Conservation (phyloP, 2,113 vertebrate genomes). For the Myrmecophaga tridactyla region DNA sequence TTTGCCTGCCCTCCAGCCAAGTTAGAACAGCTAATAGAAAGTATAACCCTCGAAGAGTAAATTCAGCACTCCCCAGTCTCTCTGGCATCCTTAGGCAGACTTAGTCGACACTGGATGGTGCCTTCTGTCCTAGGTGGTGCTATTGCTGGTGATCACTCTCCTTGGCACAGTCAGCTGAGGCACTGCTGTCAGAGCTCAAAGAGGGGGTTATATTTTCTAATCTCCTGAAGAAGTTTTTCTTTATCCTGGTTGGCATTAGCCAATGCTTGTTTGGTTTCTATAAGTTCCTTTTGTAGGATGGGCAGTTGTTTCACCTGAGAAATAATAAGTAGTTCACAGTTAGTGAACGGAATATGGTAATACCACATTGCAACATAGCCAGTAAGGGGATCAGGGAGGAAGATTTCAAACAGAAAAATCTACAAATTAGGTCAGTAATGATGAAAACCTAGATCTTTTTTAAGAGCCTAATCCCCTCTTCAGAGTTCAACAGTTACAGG, state of each 20-base stretch:
- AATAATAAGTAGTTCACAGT: slow-evolving; percentile 47
- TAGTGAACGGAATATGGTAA: not conserved
- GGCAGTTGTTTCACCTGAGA: slow-evolving; percentile 79
- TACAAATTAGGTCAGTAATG: not conserved
- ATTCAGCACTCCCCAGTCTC: not conserved
- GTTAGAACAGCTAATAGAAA: not conserved
- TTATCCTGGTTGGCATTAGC: slow-evolving; percentile 87
- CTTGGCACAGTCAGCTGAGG: slow-evolving; percentile 60
- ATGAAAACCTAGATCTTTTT: not conserved
- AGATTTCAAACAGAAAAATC: not conserved
- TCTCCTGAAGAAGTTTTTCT: slow-evolving; percentile 91
- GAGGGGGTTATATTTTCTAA: slow-evolving; percentile 92
- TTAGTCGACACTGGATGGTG: not conserved
- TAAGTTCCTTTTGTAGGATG: slow-evolving; percentile 86
- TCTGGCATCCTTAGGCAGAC: not conserved
- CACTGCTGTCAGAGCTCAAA: slow-evolving; percentile 88
- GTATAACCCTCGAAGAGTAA: not conserved
- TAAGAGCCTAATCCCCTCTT: not conserved
- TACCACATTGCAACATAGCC: not conserved
- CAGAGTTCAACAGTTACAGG: not conserved
- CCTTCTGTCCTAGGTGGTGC: slow-evolving; percentile 49
- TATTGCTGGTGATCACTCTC: slow-evolving; percentile 80
- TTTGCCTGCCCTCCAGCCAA: not conserved
- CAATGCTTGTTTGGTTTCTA: slow-evolving; percentile 85
- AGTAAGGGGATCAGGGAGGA: not conserved